Percentiles rank a stretch among this genome's conserved stretches.
These are phyloP conservation scores for Poeciliopsis gracilis DNA, from an alignment of 2,797 vertebrate genomes.

Conservation along the genomic window DNA sequence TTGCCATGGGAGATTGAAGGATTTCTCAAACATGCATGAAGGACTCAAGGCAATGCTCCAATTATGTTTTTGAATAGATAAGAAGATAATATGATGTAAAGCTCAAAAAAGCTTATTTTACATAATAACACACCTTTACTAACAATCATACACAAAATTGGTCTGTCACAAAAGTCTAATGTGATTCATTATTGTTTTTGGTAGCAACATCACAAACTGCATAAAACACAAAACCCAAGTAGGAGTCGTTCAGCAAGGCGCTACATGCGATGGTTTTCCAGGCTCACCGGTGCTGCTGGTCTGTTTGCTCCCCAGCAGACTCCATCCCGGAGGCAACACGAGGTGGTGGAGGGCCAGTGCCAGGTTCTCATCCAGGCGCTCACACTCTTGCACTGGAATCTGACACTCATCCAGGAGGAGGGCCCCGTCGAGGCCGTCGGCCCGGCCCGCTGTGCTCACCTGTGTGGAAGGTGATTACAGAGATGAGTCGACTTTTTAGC, in stretches of 20 bases:
- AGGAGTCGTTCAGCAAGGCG: background rate
- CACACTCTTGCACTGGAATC: constrained; percentile 86
- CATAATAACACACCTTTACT: no score
- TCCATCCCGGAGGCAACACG: constrained; percentile 88
- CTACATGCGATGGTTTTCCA: background rate
- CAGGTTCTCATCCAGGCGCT: constrained; percentile 89
- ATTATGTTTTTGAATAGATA: no score
- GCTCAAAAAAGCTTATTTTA: no score
- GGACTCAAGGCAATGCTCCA: no score
- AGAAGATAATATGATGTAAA: no score
- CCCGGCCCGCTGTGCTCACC: constrained; percentile 85
- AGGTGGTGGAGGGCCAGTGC: constrained; percentile 91
- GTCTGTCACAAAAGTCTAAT: background rate
- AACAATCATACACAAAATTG: background rate
- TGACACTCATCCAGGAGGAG: constrained; percentile 88
- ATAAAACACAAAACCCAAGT: background rate
- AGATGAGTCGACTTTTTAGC: constrained; percentile 19
- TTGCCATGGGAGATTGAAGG: no score
- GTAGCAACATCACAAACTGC: background rate
- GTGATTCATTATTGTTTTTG: background rate
- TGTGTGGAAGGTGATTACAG: constrained; percentile 44
- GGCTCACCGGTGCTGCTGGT: constrained; percentile 72
- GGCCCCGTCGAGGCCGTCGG: constrained; percentile 88
- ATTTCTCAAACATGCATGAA: no score
- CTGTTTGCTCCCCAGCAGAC: constrained; percentile 83